phyloP scores from a whole-genome alignment of 2,888 invertebrate species.

The Dromius quadrimaculatus region DNA sequence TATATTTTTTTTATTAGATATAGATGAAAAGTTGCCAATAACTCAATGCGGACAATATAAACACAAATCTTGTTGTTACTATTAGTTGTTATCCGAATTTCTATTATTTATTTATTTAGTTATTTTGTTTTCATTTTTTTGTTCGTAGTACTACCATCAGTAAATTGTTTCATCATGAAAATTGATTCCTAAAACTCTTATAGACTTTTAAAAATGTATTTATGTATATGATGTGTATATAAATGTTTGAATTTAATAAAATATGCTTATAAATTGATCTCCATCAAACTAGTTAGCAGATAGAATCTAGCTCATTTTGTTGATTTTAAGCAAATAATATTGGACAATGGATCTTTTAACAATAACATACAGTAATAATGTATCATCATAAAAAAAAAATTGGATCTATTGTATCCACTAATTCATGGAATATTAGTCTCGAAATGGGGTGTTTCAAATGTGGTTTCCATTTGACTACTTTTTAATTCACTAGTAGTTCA shows the following conservation, averaged over 20 bases:
- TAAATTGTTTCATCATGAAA: constrained; percentile 45
- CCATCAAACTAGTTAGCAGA: neutral
- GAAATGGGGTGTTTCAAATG: too few species aligned
- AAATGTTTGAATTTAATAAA: constrained; percentile 49
- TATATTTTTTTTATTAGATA: constrained; percentile 18
- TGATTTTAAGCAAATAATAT: neutral
- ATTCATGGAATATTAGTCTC: too few species aligned
- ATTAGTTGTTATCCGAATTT: too few species aligned
- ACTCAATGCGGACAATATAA: constrained; percentile 6
- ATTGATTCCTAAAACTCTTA: constrained; percentile 20
- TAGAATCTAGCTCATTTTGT: neutral
- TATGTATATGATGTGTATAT: constrained; percentile 50
- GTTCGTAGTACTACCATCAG: constrained; percentile 29
- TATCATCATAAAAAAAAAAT: too few species aligned
- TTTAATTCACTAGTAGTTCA: too few species aligned
- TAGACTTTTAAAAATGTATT: constrained; percentile 69
- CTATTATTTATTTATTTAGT: constrained; percentile 34
- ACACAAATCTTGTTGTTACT: neutral
- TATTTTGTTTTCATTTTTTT: constrained; percentile 20
- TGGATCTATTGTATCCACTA: too few species aligned
- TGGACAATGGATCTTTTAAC: too few species aligned
- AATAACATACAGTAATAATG: too few species aligned
- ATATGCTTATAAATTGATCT: neutral
- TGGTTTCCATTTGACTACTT: too few species aligned
- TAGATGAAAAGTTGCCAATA: constrained; percentile 25